Conservation (phyloP, 2,797 vertebrate species). For the Pelochelys cantorii region DNA sequence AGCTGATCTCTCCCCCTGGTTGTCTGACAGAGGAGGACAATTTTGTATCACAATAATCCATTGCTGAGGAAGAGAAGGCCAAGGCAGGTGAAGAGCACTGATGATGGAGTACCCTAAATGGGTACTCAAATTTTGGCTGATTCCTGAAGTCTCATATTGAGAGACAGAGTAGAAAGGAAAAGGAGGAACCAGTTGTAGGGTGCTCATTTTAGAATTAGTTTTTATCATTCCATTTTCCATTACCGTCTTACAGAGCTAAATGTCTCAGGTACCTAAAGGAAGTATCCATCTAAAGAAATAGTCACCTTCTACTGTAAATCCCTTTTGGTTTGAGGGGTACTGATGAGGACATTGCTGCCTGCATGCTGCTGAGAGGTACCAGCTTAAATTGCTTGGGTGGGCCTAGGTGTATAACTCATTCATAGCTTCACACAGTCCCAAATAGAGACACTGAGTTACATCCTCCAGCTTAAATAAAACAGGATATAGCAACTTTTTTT, state of each 20-base stretch:
- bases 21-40: not conserved
- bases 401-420: not conserved
- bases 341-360: not conserved
- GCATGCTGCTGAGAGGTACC: fast-evolving
- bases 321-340: not conserved
- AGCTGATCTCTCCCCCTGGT: not conserved
- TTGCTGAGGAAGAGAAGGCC: not conserved
- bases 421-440: not conserved
- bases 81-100: not conserved
- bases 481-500: not conserved
- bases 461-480: not conserved
- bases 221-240: not conserved
- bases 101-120: not conserved
- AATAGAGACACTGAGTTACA: not conserved
- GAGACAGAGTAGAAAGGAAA: not conserved
- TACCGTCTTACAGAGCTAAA: not conserved
- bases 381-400: fast-evolving
- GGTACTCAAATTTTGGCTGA: not conserved
- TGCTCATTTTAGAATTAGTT: not conserved
- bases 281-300: not conserved
- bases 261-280: not conserved
- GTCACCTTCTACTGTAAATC: not conserved
- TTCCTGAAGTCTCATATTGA: not conserved
- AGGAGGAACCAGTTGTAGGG: not conserved
- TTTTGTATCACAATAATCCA: not conserved